Evolutionary conservation across 2,113 vertebrate genomes (phyloP).

Genomic region (Colaptes auratus): DNA sequence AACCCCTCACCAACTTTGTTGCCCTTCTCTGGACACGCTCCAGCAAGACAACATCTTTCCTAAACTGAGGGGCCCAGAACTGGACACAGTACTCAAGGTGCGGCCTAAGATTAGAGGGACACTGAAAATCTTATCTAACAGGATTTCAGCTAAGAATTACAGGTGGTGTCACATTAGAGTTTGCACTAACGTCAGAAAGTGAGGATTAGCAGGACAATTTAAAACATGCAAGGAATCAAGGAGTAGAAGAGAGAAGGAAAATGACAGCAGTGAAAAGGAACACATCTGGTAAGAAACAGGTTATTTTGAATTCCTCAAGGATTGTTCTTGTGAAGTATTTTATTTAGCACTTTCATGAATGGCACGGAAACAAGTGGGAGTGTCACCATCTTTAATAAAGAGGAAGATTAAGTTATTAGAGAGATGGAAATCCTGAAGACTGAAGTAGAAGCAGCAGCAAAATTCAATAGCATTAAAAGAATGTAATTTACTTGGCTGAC

Average conservation of each 20-base stretch:
- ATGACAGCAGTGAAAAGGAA: neutral
- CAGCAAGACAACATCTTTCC: too few species aligned
- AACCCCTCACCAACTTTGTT: too few species aligned
- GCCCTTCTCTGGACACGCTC: too few species aligned
- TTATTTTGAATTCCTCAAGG: neutral
- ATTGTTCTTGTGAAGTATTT: neutral
- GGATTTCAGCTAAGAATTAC: neutral
- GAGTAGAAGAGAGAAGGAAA: neutral
- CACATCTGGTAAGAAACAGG: neutral
- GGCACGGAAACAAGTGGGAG: neutral
- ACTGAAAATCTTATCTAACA: constrained; percentile 7
- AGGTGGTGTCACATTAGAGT: neutral
- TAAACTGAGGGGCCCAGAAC: too few species aligned
- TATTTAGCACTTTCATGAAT: neutral
- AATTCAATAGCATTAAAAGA: neutral
- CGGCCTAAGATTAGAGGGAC: neutral
- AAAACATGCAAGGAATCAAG: neutral
- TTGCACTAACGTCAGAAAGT: neutral
- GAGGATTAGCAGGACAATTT: constrained; percentile 19
- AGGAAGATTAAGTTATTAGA: neutral
- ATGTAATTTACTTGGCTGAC: neutral
- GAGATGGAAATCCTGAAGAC: neutral
- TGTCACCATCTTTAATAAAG: neutral
- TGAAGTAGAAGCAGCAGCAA: neutral
- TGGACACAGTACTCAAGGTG: too few species aligned